Conservation (phyloP, 2,888 invertebrate genomes). For the Busseola fusca region DNA sequence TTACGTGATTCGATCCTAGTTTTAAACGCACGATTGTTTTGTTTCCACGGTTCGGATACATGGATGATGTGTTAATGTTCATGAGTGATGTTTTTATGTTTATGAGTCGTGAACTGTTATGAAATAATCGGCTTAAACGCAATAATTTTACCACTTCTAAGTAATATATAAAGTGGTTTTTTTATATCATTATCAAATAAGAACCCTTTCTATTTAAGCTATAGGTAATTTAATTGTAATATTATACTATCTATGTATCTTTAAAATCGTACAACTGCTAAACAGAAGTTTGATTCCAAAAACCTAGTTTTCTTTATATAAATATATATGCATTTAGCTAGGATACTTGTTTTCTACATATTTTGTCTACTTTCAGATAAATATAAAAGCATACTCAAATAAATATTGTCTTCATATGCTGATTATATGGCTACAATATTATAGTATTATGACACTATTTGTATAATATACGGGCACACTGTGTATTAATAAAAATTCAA, state of each 20-base stretch:
- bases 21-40: constrained; percentile 53
- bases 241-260: constrained; percentile 48
- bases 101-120: constrained; percentile 65
- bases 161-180: constrained; percentile 43
- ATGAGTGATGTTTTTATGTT: constrained; percentile 68
- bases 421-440: constrained; percentile 82
- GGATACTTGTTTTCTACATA: constrained; percentile 80
- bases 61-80: constrained; percentile 69
- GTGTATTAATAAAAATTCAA: constrained; percentile 76
- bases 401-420: constrained; percentile 82
- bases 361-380: constrained; percentile 82
- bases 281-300: constrained; percentile 53
- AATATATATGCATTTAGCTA: constrained; percentile 78
- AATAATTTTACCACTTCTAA: constrained; percentile 51
- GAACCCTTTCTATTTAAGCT: constrained; percentile 54
- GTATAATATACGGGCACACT: constrained; percentile 85
- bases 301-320: constrained; percentile 62
- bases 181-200: constrained; percentile 34
- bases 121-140: constrained; percentile 48
- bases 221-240: constrained; percentile 35
- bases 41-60: constrained; percentile 54
- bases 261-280: constrained; percentile 58
- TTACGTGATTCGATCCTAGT: constrained; percentile 42
- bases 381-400: constrained; percentile 86
- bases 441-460: constrained; percentile 80